These are phyloP conservation scores for Brachyptera putata DNA, from an alignment of 2,888 invertebrate genomes.

Conservation along the genomic window DNA sequence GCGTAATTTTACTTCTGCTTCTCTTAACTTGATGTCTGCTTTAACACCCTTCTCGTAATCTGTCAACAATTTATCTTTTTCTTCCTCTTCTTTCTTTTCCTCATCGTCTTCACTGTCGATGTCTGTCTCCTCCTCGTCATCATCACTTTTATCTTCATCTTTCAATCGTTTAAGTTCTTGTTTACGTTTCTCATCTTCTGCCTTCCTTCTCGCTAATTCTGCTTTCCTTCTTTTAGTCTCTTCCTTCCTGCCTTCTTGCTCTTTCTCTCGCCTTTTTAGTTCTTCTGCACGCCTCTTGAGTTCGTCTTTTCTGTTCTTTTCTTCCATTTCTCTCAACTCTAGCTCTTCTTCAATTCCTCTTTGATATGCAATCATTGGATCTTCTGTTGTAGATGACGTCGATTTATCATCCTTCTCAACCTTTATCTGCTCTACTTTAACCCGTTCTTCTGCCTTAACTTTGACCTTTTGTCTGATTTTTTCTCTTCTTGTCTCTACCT, in stretches of 20 bases:
- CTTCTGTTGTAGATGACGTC: neutral
- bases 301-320: neutral
- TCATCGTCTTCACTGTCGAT: neutral
- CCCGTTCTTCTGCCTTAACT: neutral
- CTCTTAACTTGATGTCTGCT: neutral
- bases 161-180: neutral
- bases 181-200: neutral
- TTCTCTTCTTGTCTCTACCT: too few relatives aligned
- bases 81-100: neutral
- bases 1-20: neutral
- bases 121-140: neutral
- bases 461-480: neutral
- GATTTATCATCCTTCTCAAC: neutral
- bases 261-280: neutral
- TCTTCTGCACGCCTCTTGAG: neutral
- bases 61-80: neutral
- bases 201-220: neutral
- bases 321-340: neutral
- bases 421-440: neutral
- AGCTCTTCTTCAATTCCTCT: conserved; percentile 7
- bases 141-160: neutral
- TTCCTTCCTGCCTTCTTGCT: neutral
- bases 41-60: neutral
- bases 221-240: neutral
- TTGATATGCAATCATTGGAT: neutral